Percentiles rank a stretch among this genome's conserved stretches.
Conservation (phyloP, 2,888 invertebrate species). For the Diplolepis rosae region DNA sequence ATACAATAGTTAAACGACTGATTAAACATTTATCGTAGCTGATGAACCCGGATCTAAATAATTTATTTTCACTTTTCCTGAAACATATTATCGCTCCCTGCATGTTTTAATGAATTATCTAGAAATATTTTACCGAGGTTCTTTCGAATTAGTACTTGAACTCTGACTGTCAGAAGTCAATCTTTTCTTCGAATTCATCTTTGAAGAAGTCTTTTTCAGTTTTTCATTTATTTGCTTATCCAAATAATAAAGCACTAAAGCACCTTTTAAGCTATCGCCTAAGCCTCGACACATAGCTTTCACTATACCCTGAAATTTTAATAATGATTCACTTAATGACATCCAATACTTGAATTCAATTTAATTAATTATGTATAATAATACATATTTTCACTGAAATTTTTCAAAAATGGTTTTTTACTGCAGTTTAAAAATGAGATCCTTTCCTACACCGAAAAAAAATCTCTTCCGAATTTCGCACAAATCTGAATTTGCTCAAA, state of each 20-base stretch:
- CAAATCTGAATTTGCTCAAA: neutral
- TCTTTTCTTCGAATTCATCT: constrained; percentile 73
- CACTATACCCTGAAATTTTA: constrained; percentile 78
- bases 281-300: constrained; percentile 82
- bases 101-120: too few species aligned
- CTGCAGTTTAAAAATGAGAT: too few species aligned
- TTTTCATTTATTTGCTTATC: constrained; percentile 86
- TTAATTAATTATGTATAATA: too few species aligned
- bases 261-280: constrained; percentile 87
- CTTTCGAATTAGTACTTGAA: constrained; percentile 70
- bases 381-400: too few species aligned
- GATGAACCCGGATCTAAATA: too few species aligned
- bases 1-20: too few species aligned
- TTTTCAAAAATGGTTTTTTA: too few species aligned
- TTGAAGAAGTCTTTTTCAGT: constrained; percentile 76
- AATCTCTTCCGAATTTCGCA: too few species aligned
- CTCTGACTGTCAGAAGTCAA: constrained; percentile 73
- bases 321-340: neutral
- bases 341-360: neutral
- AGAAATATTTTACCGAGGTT: constrained; percentile 75
- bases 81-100: too few species aligned
- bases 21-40: too few species aligned
- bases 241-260: constrained; percentile 83
- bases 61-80: too few species aligned
- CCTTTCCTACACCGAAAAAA: too few species aligned